Percentiles rank a stretch among this genome's conserved stretches.
Conservation (phyloP, 2,797 vertebrate genomes). For the Myripristis jacobus region DNA sequence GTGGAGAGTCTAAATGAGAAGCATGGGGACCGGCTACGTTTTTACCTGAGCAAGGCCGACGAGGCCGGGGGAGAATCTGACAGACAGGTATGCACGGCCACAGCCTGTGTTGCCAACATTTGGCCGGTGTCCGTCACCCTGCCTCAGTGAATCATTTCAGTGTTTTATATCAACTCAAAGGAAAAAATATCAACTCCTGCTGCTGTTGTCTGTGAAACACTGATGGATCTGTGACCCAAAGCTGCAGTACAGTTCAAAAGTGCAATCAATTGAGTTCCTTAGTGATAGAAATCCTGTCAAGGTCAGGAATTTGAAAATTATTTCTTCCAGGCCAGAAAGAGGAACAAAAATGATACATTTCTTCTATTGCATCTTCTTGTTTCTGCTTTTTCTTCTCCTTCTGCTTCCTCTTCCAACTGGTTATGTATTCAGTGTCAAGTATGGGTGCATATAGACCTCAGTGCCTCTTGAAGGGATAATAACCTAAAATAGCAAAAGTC, state of each 20-base stretch:
- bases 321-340: no score
- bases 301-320: no score
- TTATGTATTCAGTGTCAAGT: background rate
- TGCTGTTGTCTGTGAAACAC: no score
- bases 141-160: no score
- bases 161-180: no score
- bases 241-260: no score
- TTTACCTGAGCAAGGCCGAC: constrained; percentile 90
- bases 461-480: background rate
- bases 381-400: background rate
- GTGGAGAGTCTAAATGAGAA: constrained; percentile 88
- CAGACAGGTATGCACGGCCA: constrained; percentile 81
- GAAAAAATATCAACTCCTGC: background rate
- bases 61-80: constrained; percentile 89
- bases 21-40: constrained; percentile 86
- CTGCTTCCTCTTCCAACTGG: background rate
- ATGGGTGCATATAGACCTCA: background rate
- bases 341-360: no score
- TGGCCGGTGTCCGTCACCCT: no score
- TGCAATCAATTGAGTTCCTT: no score
- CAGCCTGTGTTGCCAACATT: background rate
- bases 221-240: no score
- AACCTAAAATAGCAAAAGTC: background rate
- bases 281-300: background rate
- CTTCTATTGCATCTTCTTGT: no score